Percentiles rank a stretch among this genome's conserved stretches.
phyloP scores from a whole-genome alignment of 1,140 invertebrate genomes.

The Heliconius hewitsoni region DNA sequence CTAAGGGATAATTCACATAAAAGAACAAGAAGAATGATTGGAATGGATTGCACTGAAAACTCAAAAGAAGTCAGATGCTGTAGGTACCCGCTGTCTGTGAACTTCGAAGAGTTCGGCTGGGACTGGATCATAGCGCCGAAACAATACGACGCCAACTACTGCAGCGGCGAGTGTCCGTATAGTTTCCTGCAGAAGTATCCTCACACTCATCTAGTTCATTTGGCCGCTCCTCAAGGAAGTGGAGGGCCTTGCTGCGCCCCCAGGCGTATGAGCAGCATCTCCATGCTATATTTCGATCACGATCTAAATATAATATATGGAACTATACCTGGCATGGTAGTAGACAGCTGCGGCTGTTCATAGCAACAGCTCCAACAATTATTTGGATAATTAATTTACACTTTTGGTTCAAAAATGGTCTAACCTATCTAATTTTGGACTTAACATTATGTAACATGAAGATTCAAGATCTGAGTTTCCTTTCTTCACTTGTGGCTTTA shows the following conservation, averaged over 20 bases:
- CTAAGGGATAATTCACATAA: conserved; percentile 84
- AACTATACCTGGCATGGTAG: conserved; percentile 94
- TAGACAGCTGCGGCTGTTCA: conserved; percentile 95
- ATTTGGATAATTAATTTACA: conserved; percentile 5
- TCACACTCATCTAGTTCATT: conserved; percentile 95
- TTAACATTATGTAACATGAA: not conserved
- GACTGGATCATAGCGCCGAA: conserved; percentile 99
- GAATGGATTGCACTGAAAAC: conserved; percentile 88
- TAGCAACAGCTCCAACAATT: conserved; percentile 78
- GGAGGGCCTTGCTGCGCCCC: conserved; percentile 95
- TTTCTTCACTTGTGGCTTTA: conserved; percentile 44
- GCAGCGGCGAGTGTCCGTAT: conserved; percentile 96
- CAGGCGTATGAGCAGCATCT: conserved; percentile 92
- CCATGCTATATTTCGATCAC: conserved; percentile 96
- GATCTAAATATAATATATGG: conserved; percentile 94
- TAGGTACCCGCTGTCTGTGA: conserved; percentile 94
- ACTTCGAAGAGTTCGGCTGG: conserved; percentile 98
- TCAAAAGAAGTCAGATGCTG: conserved; percentile 92
- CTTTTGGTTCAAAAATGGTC: conserved; percentile 8
- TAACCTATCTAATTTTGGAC: conserved; percentile 8
- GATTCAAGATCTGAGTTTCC: conserved; percentile 22
- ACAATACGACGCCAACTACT: conserved; percentile 97
- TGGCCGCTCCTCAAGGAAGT: conserved; percentile 85
- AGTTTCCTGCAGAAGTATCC: conserved; percentile 94
- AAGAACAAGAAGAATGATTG: conserved; percentile 88